Conservation (phyloP, 2,113 vertebrate genomes). For the Sinocyclocheilus grahami region DNA sequence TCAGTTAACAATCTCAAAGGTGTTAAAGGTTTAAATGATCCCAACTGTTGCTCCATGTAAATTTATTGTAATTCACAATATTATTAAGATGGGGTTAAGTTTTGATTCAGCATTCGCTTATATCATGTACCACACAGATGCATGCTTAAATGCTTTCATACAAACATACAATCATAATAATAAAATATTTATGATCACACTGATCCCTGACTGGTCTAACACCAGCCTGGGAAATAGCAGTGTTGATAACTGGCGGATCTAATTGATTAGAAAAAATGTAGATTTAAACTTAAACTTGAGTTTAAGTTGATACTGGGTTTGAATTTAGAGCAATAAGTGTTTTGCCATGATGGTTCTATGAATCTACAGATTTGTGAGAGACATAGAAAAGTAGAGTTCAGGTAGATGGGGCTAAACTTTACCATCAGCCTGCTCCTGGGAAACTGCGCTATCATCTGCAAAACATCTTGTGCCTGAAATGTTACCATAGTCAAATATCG, state of each 20-base stretch:
- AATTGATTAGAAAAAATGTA: conserved; percentile 36
- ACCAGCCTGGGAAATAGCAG: conserved; percentile 46
- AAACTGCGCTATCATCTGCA: conserved; percentile 97
- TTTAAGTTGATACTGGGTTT: conserved; percentile 37
- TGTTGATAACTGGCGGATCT: conserved; percentile 21
- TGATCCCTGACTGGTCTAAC: conserved; percentile 56
- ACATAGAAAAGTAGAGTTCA: conserved; percentile 74
- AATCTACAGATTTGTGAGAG: conserved; percentile 63
- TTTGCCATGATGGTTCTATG: conserved; percentile 61
- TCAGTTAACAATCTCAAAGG: too few relatives aligned
- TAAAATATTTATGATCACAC: conserved; percentile 57
- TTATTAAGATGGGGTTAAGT: conserved; percentile 63
- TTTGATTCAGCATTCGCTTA: conserved; percentile 42
- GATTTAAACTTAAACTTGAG: conserved; percentile 37
- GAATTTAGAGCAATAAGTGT: conserved; percentile 52
- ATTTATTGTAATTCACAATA: neutral
- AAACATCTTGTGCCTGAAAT: conserved; percentile 99
- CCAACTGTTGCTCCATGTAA: neutral
- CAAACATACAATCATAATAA: conserved; percentile 59
- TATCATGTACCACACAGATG: conserved; percentile 44
- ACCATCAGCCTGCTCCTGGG: conserved; percentile 98
- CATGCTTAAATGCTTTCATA: conserved; percentile 66
- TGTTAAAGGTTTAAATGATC: neutral
- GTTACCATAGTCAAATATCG: conserved; percentile 99
- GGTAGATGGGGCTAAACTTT: conserved; percentile 86